Conservation (phyloP, 2,797 vertebrate species). For the Rhynchotus rufescens region DNA sequence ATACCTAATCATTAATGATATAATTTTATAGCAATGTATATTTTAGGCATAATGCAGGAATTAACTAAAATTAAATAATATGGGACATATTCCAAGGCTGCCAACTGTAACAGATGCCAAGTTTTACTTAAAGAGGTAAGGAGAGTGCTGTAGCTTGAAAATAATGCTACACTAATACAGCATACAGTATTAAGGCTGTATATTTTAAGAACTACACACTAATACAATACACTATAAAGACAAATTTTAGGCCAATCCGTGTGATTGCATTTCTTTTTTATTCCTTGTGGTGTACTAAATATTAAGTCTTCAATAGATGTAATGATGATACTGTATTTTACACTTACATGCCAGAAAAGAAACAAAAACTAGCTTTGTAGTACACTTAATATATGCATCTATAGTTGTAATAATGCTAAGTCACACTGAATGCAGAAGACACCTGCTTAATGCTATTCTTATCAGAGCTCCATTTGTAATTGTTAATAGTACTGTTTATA, state of each 20-base stretch:
- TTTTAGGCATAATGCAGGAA: background rate
- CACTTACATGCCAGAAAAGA: background rate
- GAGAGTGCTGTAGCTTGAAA: background rate
- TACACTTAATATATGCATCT: background rate
- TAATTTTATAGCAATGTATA: background rate
- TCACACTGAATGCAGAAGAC: background rate
- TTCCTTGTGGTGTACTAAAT: slow-evolving; percentile 24
- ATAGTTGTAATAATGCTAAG: background rate
- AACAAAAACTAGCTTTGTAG: background rate
- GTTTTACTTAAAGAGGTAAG: background rate
- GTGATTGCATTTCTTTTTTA: background rate
- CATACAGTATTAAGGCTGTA: background rate
- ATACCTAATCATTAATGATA: background rate
- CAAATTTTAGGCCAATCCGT: background rate
- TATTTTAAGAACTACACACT: background rate
- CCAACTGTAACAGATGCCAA: background rate
- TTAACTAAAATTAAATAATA: slow-evolving; percentile 22
- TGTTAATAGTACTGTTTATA: background rate
- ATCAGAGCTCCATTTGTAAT: background rate
- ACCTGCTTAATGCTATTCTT: background rate
- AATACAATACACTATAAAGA: background rate
- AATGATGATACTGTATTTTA: background rate
- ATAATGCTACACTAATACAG: background rate
- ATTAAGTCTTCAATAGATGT: background rate
- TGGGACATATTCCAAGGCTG: background rate